Conservation (phyloP, 64 coral and sea anemone genomes). For the Stichodactyla mertensii region DNA sequence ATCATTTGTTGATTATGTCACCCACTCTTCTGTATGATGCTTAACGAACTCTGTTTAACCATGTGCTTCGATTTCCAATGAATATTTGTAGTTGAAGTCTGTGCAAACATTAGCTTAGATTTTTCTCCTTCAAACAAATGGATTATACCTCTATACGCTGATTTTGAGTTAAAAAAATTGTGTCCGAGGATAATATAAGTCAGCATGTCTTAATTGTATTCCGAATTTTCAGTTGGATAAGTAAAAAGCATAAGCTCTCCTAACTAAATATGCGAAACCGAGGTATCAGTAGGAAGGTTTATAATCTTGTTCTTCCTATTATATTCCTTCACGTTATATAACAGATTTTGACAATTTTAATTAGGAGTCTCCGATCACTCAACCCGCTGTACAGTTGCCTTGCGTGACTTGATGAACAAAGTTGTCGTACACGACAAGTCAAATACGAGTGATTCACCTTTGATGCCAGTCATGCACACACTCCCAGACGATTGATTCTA, state of each 20-base stretch:
- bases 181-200: neutral
- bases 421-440: neutral
- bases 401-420: neutral
- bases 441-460: neutral
- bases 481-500: neutral
- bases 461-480: neutral
- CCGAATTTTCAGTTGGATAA: neutral
- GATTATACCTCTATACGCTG: neutral
- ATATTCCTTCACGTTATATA: neutral
- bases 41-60: neutral
- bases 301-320: neutral
- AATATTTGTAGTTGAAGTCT: neutral
- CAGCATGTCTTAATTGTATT: neutral
- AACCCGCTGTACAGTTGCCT: neutral
- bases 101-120: neutral
- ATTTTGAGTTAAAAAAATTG: neutral
- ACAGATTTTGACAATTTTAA: slow-evolving; percentile 12
- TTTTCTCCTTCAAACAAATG: neutral
- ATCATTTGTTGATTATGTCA: neutral
- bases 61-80: neutral
- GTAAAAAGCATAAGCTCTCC: neutral
- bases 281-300: neutral
- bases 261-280: neutral
- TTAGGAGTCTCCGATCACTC: slow-evolving; percentile 4
- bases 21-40: neutral